These are phyloP conservation scores for Microtus pennsylvanicus DNA, from an alignment of 2,113 vertebrate genomes.

Conservation along the genomic window DNA sequence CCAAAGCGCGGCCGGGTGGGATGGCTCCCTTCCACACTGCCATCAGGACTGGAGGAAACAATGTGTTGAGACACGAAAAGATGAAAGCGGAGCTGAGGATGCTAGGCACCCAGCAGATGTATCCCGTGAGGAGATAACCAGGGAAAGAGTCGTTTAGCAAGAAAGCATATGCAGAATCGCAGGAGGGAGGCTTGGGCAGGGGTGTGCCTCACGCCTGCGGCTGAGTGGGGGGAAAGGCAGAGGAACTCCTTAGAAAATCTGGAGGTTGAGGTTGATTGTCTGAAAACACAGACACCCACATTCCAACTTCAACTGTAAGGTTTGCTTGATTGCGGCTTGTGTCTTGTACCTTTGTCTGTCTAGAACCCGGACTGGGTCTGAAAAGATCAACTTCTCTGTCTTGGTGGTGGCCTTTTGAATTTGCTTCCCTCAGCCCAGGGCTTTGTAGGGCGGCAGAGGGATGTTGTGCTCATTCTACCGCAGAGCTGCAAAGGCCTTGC, in stretches of 20 bases:
- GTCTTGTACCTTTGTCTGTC: background rate
- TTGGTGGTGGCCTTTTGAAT: background rate
- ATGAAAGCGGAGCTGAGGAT: constrained; percentile 73
- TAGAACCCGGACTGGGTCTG: background rate
- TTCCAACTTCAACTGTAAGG: background rate
- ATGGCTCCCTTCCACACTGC: constrained; percentile 87
- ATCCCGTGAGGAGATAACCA: constrained; percentile 82
- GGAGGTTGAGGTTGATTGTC: background rate
- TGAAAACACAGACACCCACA: background rate
- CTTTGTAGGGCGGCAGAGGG: background rate
- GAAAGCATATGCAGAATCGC: constrained; percentile 73
- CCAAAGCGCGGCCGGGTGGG: constrained; percentile 81
- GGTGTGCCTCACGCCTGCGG: background rate
- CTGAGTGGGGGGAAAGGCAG: background rate
- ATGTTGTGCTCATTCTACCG: background rate
- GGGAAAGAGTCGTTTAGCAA: constrained; percentile 82
- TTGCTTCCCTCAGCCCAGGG: background rate
- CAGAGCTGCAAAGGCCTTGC: background rate
- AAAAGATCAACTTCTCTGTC: background rate
- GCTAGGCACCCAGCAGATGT: constrained; percentile 81
- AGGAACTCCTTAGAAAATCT: background rate
- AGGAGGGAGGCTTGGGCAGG: constrained; percentile 60
- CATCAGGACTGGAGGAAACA: constrained; percentile 80
- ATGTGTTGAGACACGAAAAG: constrained; percentile 78
- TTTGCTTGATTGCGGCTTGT: background rate